These are phyloP conservation scores for Collichthys lucidus DNA, from an alignment of 2,113 vertebrate species.

Conservation along the genomic window DNA sequence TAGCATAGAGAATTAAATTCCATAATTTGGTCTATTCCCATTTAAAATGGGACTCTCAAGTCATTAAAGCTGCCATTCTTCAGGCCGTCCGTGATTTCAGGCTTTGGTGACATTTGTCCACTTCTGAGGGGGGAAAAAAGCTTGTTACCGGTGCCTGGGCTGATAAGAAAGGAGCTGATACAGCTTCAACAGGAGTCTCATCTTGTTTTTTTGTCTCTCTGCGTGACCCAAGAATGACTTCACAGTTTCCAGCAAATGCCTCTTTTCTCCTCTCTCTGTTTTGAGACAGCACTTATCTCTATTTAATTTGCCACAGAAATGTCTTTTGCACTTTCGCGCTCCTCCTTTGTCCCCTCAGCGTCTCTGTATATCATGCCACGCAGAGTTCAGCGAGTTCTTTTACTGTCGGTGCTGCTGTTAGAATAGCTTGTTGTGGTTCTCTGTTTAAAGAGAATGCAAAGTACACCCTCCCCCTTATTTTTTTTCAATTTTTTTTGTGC, in stretches of 20 bases:
- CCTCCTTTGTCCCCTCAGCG: conserved; percentile 21
- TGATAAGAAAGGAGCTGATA: conserved; percentile 32
- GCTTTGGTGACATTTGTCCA: conserved; percentile 26
- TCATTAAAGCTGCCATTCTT: conserved; percentile 38
- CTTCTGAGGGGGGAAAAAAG: conserved; percentile 22
- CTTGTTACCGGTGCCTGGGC: conserved; percentile 26
- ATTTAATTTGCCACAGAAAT: conserved; percentile 56
- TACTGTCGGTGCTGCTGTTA: not conserved
- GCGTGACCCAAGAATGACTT: conserved; percentile 37
- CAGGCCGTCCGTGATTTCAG: conserved; percentile 14
- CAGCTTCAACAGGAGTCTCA: conserved; percentile 18
- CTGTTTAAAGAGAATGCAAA: conserved; percentile 46
- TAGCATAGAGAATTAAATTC: conserved; percentile 55
- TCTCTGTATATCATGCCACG: conserved; percentile 32
- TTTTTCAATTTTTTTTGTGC: conserved; percentile 20
- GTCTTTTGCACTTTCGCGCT: conserved; percentile 25
- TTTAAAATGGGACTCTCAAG: conserved; percentile 33
- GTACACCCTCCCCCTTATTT: not conserved
- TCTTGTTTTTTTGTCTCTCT: conserved; percentile 34
- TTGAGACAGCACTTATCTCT: conserved; percentile 47
- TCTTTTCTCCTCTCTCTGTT: conserved; percentile 32
- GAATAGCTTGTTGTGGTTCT: conserved; percentile 8
- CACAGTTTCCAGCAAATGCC: conserved; percentile 19
- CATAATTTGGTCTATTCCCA: conserved; percentile 39
- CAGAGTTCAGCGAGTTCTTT: conserved; percentile 37